A percentile compares a stretch with the other conserved stretches of the same genome.
These are phyloP conservation scores for Spatulosminthurus flaviceps DNA, from an alignment of 2,888 invertebrate genomes.

Conservation along the genomic window DNA sequence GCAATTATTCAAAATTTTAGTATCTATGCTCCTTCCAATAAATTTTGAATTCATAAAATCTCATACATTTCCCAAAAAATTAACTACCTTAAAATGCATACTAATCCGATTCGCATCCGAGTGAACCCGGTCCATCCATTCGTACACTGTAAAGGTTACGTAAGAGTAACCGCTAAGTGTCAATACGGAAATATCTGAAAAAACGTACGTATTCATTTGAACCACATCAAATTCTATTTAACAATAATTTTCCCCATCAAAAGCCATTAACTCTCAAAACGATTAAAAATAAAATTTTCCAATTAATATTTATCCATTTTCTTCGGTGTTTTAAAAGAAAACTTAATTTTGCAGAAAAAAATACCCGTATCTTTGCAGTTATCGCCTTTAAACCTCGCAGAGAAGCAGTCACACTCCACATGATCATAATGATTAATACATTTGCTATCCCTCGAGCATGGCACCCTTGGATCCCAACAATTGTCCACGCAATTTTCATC, in stretches of 20 bases:
- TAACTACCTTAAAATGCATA: constrained; percentile 86
- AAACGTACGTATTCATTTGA: too few relatives aligned
- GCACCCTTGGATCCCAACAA: constrained; percentile 63
- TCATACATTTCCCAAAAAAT: too few relatives aligned
- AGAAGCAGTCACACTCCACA: constrained; percentile 91
- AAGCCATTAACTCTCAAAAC: too few relatives aligned
- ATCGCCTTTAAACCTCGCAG: constrained; percentile 89
- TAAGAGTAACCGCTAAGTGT: constrained; percentile 91
- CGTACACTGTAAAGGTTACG: constrained; percentile 90
- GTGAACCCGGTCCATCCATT: constrained; percentile 90
- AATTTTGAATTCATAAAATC: too few relatives aligned
- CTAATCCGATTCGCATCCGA: constrained; percentile 87
- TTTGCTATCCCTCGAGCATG: constrained; percentile 83
- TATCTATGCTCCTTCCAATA: neutral
- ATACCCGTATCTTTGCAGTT: constrained; percentile 92
- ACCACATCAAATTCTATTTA: too few relatives aligned
- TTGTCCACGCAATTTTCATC: constrained; percentile 88
- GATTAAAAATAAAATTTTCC: too few relatives aligned
- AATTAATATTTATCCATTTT: too few relatives aligned
- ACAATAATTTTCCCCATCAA: too few relatives aligned
- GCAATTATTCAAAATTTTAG: neutral
- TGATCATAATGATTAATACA: constrained; percentile 93
- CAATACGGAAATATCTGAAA: constrained; percentile 83
- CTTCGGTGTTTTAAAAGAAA: too few relatives aligned
- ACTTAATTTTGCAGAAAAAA: too few relatives aligned